Evolutionary conservation across 2,888 invertebrate genomes (phyloP).

Genomic region (Rhogogaster chlorosoma): DNA sequence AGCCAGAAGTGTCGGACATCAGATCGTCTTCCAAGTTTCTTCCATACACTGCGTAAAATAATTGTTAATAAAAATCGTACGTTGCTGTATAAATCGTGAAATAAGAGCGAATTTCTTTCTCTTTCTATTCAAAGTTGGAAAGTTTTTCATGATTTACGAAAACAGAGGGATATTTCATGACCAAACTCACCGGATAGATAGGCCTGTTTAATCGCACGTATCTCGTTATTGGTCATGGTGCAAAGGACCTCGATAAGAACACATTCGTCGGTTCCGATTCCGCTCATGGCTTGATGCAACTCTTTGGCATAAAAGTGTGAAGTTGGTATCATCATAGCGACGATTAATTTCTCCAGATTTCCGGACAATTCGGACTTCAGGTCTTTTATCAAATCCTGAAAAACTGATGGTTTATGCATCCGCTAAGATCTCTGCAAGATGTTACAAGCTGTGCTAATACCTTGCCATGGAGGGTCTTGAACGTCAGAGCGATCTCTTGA

Average conservation of each 20-base stretch:
- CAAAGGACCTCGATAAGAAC: slow-evolving; percentile 92
- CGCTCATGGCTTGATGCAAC: slow-evolving; percentile 88
- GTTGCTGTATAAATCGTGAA: slow-evolving; percentile 26
- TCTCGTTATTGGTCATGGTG: slow-evolving; percentile 89
- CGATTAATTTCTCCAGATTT: slow-evolving; percentile 88
- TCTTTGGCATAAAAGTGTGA: slow-evolving; percentile 90
- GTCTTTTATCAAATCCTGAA: slow-evolving; percentile 86
- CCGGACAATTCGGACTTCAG: slow-evolving; percentile 91
- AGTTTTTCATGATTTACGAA: background rate
- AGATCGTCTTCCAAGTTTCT: slow-evolving; percentile 90
- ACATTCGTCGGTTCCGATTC: slow-evolving; percentile 91
- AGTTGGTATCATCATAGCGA: slow-evolving; percentile 89
- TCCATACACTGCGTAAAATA: slow-evolving; percentile 85
- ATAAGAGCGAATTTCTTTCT: background rate
- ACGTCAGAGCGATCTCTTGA: slow-evolving; percentile 85
- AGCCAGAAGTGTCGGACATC: slow-evolving; percentile 93
- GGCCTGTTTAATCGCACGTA: slow-evolving; percentile 86
- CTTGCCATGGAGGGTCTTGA: slow-evolving; percentile 91
- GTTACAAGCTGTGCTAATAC: slow-evolving; percentile 74
- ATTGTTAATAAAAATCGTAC: slow-evolving; percentile 57
- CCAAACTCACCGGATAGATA: slow-evolving; percentile 85
- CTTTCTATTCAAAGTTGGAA: background rate
- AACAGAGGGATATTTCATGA: slow-evolving; percentile 39
- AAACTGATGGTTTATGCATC: slow-evolving; percentile 53
- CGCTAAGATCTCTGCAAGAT: background rate